Evolutionary conservation across 2,113 vertebrate species (phyloP), one percentile per base, ranked within the genome.

Genomic region (Xyrauchen texanus): DNA sequence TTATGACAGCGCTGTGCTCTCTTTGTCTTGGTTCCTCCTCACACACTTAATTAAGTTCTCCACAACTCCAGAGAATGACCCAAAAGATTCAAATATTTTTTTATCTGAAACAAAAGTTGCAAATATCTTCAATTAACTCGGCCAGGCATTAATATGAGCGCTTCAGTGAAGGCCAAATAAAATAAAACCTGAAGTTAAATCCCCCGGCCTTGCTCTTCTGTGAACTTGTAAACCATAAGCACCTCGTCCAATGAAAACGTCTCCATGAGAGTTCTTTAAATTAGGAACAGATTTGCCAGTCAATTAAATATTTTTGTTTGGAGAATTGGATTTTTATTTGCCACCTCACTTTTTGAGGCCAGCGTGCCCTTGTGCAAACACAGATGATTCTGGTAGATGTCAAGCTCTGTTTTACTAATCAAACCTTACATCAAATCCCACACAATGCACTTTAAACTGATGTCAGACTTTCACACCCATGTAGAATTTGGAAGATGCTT

Each of bases 191-290:
- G 3, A 73, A 79, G 78, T 83, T 87, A 78, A 81, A 11, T 79
- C 86, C 71, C 71, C 81, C 79, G 64, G n/a, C 85, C 58, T 51
- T 68, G 68, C 66, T 77, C 63, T 52, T 87, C 78, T 53, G 75
- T 81, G 55, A 85, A 86, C 81, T 86, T 80, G 70, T 78, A 76
- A 83, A 88, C 79, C 82, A 53, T 44, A 16, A 81, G 60, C 74
- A 86, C 77, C 46, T 61, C 70, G 71, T 86, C 88, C 89, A 91
- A 89, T 62, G 84, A 85, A 87, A 91, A 81, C 84, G 77, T 87
- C 79, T 77, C 81, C 82, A 85, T 21, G 68, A 45, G 81, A 85
- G 78, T 42, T 80, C 61, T 13, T 71, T 85, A 90, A 81, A 89
- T 88, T 87, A 71, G 61, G 68, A 76, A 73, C 76, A 76, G 77